These are phyloP conservation scores for Nycticorax nycticorax DNA, from an alignment of 2,113 vertebrate genomes.

Conservation along the genomic window DNA sequence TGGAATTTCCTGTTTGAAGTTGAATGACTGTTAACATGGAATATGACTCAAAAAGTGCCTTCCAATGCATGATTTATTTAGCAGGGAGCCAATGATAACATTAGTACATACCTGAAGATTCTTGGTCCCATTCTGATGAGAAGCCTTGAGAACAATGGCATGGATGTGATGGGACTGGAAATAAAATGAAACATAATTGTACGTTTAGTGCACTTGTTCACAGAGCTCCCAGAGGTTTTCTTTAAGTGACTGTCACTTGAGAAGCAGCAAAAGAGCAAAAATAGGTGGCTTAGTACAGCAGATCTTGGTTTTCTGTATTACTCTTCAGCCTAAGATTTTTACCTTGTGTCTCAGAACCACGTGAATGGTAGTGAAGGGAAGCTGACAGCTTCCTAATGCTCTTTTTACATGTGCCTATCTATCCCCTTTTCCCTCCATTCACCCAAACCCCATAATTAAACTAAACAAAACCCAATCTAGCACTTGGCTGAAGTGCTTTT, in stretches of 20 bases:
- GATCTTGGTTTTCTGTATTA: conserved; percentile 29
- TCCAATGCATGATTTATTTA: neutral
- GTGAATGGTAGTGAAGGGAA: conserved; percentile 2
- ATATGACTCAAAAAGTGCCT: neutral
- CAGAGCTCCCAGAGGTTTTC: neutral
- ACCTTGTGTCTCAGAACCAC: neutral
- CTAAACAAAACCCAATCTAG: neutral
- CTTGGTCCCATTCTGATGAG: neutral
- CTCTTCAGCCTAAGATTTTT: neutral
- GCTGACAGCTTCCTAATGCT: neutral
- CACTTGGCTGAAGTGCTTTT: neutral
- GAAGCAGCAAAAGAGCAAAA: conserved; percentile 7
- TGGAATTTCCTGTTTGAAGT: neutral
- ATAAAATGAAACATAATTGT: neutral
- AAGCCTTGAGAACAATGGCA: neutral
- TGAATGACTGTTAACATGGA: neutral
- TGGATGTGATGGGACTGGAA: neutral
- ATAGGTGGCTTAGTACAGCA: conserved; percentile 33
- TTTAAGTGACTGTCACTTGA: conserved; percentile 34
- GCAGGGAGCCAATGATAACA: neutral
- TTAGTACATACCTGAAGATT: neutral
- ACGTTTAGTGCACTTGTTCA: neutral
- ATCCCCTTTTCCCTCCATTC: neutral
- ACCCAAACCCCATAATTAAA: neutral
- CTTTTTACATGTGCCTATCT: neutral